Base-by-base conservation (phyloP, 2,113 vertebrate genomes). In the Xiphophorus hellerii region DNA sequence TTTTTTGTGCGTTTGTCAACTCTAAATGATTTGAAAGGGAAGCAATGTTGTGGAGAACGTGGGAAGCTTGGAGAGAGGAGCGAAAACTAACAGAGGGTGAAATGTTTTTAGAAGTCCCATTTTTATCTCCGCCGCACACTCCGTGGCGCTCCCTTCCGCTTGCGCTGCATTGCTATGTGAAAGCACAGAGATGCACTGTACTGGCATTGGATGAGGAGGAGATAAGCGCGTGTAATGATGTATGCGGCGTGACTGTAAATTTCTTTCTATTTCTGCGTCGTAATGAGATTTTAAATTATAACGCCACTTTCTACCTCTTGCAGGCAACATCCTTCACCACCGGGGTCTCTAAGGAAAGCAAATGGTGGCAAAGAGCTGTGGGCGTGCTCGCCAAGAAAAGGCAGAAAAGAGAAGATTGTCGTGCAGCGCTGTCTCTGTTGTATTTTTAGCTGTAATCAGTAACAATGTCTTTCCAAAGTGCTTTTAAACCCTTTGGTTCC, bases 71-170 rank as follows among this genome's bases (percentile, higher is more conserved):
- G 81, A 83, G 81, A 83, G 82, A 85, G 64, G 83, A 87, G 91
- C 90, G 87, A 86, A 81, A 80, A 81, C 88, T 68, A 84, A 82
- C 84, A 85, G 78, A 84, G 85, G 72, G 71, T 85, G 81, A 85
- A 82, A 76, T 85, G 80, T 80, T 82, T 90, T 89, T 86, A 83
- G 85, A 89, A 82, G 71, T 83, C 44, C 78, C 81, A 87, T 90
- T 92, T 91, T 90, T 89, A 86, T 88, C 87, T 85, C 76, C 51
- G 76, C 79, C 48, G 75, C 77, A 83, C 54, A 62, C 68, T 79
- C 78, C 77, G 84, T 72, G 82, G 75, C 81, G 78, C 82, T 78
- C 71, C 62, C 62, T 11, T 69, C 62, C 63, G 51, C 69, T 81
- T 69, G 74, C 62, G 77, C 81, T 71, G 80, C 69, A 37, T 69